Base-by-base conservation (phyloP, 2,888 invertebrate species). In the Hirtodrosophila cameraria region DNA sequence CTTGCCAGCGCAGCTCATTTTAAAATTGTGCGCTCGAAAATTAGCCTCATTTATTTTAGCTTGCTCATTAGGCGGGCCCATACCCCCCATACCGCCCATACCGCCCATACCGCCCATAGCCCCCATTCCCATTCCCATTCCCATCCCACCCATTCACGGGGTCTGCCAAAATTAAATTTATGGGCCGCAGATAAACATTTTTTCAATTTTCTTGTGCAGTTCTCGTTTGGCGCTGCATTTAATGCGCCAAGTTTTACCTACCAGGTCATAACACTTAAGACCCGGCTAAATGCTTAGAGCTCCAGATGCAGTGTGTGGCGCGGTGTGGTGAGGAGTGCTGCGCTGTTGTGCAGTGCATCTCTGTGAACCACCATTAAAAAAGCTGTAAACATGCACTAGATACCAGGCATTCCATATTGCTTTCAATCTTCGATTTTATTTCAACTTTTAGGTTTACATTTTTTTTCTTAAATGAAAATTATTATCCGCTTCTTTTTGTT, bases 1-100 rank as follows among this genome's bases (percentile, higher is more conserved):
- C 42, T 53, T 12, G 43, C 57, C 13, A 28, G 18, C 45, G 31
- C 39, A 48, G 52, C 38, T 52, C 43, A 41, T 39, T 61, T 38
- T 54, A 43, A 65, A 61, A 54, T 62, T 55, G 59, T 30, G 28
- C 38, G 8, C 38, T 52, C 73, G 60, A 75, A 77, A 77, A 80
- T 80, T 68, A 80, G 55, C 72, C 72, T 62, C 80, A 77, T 83
- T 72, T 71, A 83, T 83, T 75, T 75, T 68, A 43, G 58, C 49
- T 45, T 43, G 68, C 73, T 80, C 77, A 77, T 80, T 83, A 77
- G 80, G 63, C 57, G 43, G 12, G 27, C 41, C 45, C 42, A 15
- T n/a, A n/a, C n/a, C n/a, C n/a, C n/a, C n/a, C n/a, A n/a, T n/a
- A n/a, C n/a, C n/a, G n/a, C n/a, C n/a, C n/a, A n/a, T n/a, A n/a